Percentiles rank a stretch among this genome's conserved stretches.
These are phyloP conservation scores for Anadara kagoshimensis DNA, from an alignment of 1,140 invertebrate genomes.

Conservation along the genomic window DNA sequence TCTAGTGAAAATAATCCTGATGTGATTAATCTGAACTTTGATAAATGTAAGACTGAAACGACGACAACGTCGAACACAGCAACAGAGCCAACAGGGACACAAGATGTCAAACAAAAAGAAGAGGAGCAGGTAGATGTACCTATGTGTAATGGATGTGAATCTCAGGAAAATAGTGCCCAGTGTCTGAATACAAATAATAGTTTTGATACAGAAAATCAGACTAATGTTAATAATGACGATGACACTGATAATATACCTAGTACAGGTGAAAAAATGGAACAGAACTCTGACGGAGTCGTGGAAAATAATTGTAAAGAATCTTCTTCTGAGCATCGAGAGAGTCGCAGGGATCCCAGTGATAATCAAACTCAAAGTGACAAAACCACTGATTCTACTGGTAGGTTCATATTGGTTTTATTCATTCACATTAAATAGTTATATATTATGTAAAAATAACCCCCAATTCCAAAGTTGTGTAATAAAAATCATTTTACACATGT, in stretches of 20 bases:
- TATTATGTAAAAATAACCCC: no score
- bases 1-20: slow-evolving; percentile 19
- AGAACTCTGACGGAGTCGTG: no score
- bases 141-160: slow-evolving; percentile 60
- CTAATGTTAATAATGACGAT: slow-evolving; percentile 3
- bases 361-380: background rate
- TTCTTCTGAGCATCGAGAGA: slow-evolving; percentile 19
- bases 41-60: slow-evolving; percentile 34
- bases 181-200: slow-evolving; percentile 8
- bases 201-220: slow-evolving; percentile 9
- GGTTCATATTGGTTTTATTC: no score
- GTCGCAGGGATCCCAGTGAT: slow-evolving; percentile 24
- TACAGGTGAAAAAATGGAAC: no score
- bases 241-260: no score
- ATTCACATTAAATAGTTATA: no score
- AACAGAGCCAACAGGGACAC: slow-evolving; percentile 5
- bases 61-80: slow-evolving; percentile 19
- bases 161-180: slow-evolving; percentile 33
- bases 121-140: slow-evolving; percentile 4
- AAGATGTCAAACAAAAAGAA: slow-evolving; percentile 8
- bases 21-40: slow-evolving; percentile 28
- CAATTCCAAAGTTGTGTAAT: no score
- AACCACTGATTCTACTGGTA: no score
- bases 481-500: no score
- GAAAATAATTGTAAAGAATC: background rate